These are phyloP conservation scores for Schizopygopsis malacanthus DNA, from an alignment of 2,797 vertebrate genomes.

Conservation along the genomic window DNA sequence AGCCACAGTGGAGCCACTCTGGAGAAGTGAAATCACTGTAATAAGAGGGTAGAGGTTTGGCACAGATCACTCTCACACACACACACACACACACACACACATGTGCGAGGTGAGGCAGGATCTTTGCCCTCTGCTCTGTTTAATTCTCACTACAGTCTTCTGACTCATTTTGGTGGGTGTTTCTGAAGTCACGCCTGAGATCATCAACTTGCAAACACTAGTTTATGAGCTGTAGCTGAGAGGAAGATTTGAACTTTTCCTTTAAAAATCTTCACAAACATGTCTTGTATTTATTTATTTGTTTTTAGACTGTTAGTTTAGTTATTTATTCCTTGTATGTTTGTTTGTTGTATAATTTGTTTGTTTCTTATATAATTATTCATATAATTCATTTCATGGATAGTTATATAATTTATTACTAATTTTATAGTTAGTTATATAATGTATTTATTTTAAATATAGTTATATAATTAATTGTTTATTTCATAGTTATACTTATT, in stretches of 20 bases:
- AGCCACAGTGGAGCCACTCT: constrained; percentile 74
- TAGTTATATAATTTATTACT: no score
- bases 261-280: background rate
- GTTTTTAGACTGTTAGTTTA: no score
- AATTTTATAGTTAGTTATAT: no score
- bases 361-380: no score
- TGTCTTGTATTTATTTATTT: background rate
- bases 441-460: no score
- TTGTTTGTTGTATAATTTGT: no score
- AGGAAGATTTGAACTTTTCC: background rate
- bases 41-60: constrained; percentile 80
- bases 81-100: constrained; percentile 18
- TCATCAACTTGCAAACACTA: background rate
- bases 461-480: no score
- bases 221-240: background rate
- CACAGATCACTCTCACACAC: background rate
- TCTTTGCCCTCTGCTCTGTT: constrained; percentile 43
- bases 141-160: constrained; percentile 32
- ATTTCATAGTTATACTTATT: no score
- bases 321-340: no score
- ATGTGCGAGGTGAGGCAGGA: constrained; percentile 39
- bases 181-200: background rate
- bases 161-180: background rate
- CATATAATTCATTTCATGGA: no score
- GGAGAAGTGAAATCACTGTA: constrained; percentile 67